Base-by-base conservation (phyloP, 2,888 invertebrate species). In the Mimumesa dahlbomi region DNA sequence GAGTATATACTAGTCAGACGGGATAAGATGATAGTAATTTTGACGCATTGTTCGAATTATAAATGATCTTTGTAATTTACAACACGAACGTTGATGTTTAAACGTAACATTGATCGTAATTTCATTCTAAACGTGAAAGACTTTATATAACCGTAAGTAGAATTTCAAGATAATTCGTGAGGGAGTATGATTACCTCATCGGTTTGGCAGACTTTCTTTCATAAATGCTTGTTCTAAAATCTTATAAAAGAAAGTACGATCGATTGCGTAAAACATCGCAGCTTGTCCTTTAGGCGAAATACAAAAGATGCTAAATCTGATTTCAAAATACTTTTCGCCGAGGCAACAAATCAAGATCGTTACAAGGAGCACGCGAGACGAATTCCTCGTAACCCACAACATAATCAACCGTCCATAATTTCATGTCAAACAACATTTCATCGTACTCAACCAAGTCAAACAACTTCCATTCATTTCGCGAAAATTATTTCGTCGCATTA, bases 141-240 rank as follows among this genome's bases (percentile, higher is more conserved):
- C 36, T 59, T 69, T 69, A 69, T 56, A 43, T 69, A 69, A 69
- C 59, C 14, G 29, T 7, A 34, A 48, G 22, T 19, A 61, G 38
- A 21, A 22, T 22, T 13, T 14, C 21, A 40, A 52, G 61, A 56
- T 56, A 40, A 40, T 31, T 42, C 48, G 61, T 16, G 56, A 58
- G 70, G 62, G 70, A 71, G 70, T 70, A 50, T 52, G 70, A 57
- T 71, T 71, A 62, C 70, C 70, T 57, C 70, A 71, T 38, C 62
- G 56, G 57, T 49, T 53, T 56, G 13, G 62, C 16, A 46, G 3
- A 34, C 11, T 34, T 70, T 57, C 70, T 70, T 69, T 36, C 62
- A 48, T 59, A 52, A 54, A 52, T 29, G 69, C 34, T 57, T 62
- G 53, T 69, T 69, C 70, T 57, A 42, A 62, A 29, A 21, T 38